Evolutionary conservation across 2,888 invertebrate genomes (phyloP), one percentile per base, ranked within the genome.

Genomic region (Archaeoteleia sp.): DNA sequence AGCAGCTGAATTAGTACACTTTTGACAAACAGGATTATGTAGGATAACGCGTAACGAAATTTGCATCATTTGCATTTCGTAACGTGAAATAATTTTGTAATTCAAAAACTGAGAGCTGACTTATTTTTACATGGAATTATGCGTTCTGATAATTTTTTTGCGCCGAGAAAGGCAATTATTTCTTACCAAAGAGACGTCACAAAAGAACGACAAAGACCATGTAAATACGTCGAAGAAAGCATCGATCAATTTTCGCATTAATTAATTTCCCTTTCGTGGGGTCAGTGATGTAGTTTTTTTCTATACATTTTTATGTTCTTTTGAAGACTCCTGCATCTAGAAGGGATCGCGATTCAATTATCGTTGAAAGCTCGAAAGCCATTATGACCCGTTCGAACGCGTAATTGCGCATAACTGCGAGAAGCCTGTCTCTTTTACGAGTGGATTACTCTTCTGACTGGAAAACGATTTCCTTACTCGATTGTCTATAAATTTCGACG

Each of bases 341-440:
- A 35, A 69, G 66, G 63, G 73, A 76, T 74, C 73, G 71, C 69
- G 62, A 75, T 77, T 75, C 72, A 75, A 75, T 75, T 78, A 77
- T 72, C 74, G 66, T 71, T 71, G 71, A 75, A 75, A 74, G 70
- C 74, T 72, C 57, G 57, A 66, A 70, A 74, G 65, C 74, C 67
- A 78, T 79, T 77, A 77, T 71, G 76, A 74, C 70, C 72, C 76
- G 73, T 72, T 76, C 77, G 73, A 70, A 74, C 72, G 73, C 69
- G 72, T 74, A 76, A 75, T 75, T 71, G 75, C 71, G 73, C 69
- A 67, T 74, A 74, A 73, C 74, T 71, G 68, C 72, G 68, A 20
- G 20, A 74, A 72, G 70, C 71, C 70, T 65, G 72, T 55, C 51
- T 55, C 55, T 57, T 67, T 61, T 51, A 43, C 67, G 58, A 67